Base-by-base conservation (phyloP, 2,797 vertebrate species). In the Sebastes minor region DNA sequence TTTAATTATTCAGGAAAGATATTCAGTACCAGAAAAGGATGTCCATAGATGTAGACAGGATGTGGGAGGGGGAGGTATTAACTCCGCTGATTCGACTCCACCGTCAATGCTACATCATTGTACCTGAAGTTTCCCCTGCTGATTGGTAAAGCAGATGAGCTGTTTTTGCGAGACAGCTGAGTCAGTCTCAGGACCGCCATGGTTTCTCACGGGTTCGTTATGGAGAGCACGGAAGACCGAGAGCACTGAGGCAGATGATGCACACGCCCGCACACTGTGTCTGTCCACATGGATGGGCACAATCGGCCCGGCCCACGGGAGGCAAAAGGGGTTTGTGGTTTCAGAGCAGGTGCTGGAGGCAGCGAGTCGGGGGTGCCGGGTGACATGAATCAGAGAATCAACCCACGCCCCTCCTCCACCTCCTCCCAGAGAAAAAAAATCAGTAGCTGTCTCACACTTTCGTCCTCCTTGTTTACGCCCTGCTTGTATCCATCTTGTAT, bases 101-200 rank as follows among this genome's bases (percentile, higher is more conserved):
- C 61, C 75, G 76, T 87, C 83, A 87, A 69, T 89, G 90, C 84
- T 87, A 83, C 84, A 86, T 92, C 91, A 87, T 82, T 77, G 79
- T 85, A 88, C 84, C 88, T 92, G 91, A 92, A 91, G 85, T 85
- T 89, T 70, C 85, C 82, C 83, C 86, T 83, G 84, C 81, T 84
- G 84, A 82, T 83, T 79, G 85, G 73, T 77, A 70, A 83, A 89
- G 86, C 85, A 90, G 83, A 88, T 83, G 82, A 90, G 83, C 78
- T 73, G 81, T 85, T 76, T 85, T 76, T 68, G 69, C 16, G 49
- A 88, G 82, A 72, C 80, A 61, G 81, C 83, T 77, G 85, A 92
- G 84, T 89, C 86, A 72, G 82, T 90, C 79, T 86, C 76, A 38
- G 81, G 80, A 71, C 67, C 30, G n/a, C 74, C 20, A 78, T 33